These are phyloP conservation scores for Cephus nigrinus DNA, from an alignment of 2,888 invertebrate genomes.

Conservation along the genomic window DNA sequence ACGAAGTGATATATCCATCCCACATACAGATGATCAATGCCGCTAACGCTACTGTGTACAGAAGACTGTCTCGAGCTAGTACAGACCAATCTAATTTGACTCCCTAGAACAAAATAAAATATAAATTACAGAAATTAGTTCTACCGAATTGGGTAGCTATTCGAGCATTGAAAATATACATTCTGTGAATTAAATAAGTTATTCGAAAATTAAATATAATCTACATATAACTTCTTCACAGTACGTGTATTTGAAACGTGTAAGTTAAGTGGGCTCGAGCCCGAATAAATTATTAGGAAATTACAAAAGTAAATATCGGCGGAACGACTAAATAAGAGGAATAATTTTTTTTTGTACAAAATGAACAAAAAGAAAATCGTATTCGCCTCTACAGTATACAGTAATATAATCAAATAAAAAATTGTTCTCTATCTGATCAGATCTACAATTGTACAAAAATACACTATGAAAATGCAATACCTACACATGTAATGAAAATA, in stretches of 20 bases:
- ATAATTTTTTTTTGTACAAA: not conserved
- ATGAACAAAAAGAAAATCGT: not conserved
- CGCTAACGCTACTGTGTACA: conserved; percentile 80
- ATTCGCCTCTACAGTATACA: no score
- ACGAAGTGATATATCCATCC: conserved; percentile 84
- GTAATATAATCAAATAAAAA: no score
- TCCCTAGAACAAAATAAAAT: conserved; percentile 68
- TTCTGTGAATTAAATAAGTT: not conserved
- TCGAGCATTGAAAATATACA: not conserved
- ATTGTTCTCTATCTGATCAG: no score
- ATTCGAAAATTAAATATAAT: not conserved
- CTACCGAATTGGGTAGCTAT: not conserved
- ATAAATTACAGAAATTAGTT: not conserved
- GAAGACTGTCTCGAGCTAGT: conserved; percentile 81
- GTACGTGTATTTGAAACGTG: no score
- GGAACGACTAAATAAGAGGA: not conserved
- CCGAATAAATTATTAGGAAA: not conserved
- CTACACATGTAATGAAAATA: no score
- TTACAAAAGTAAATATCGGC: conserved; percentile 10
- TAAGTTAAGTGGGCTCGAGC: not conserved
- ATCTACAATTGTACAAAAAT: no score
- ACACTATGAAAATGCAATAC: no score
- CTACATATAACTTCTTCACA: no score
- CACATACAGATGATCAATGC: conserved; percentile 79
- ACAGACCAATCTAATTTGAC: conserved; percentile 84